Conservation (phyloP, 1,140 invertebrate genomes). For the Amphibalanus amphitrite region DNA sequence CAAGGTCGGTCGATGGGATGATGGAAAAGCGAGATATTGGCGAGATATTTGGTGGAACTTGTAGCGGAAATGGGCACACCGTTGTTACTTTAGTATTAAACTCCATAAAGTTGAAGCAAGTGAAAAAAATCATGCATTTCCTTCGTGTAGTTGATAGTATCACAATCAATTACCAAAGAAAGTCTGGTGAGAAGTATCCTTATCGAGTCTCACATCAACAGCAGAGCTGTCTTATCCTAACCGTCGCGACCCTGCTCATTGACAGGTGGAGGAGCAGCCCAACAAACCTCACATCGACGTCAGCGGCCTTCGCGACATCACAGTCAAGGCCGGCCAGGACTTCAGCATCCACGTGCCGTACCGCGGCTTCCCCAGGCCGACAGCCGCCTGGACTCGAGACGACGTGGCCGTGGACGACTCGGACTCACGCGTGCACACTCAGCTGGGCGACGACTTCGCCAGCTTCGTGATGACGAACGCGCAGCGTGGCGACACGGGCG, state of each 20-base stretch:
- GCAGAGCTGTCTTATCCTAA: too few relatives aligned
- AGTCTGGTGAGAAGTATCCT: too few relatives aligned
- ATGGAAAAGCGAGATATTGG: slow-evolving; percentile 78
- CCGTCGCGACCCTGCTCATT: too few relatives aligned
- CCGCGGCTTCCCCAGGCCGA: slow-evolving; percentile 84
- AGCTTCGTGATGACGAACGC: slow-evolving; percentile 81
- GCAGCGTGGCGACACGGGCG: slow-evolving; percentile 72
- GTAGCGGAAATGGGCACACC: too few relatives aligned
- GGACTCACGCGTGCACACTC: slow-evolving; percentile 59
- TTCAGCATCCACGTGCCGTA: slow-evolving; percentile 93
- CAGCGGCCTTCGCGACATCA: slow-evolving; percentile 80
- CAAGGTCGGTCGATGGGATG: slow-evolving; percentile 78
- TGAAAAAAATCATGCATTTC: too few relatives aligned
- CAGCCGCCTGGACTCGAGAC: slow-evolving; percentile 62
- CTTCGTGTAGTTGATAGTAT: too few relatives aligned
- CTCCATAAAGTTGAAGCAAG: too few relatives aligned
- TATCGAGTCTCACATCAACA: too few relatives aligned
- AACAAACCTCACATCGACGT: slow-evolving; percentile 92
- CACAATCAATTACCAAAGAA: too few relatives aligned
- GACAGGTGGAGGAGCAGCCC: slow-evolving; percentile 71
- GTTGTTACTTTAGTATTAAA: too few relatives aligned
- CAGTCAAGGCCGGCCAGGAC: slow-evolving; percentile 92
- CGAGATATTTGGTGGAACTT: too few relatives aligned
- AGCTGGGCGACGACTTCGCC: slow-evolving; percentile 66
- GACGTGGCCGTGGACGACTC: slow-evolving; percentile 55